Conservation (phyloP, 1,140 invertebrate genomes). For the Cyphomyrmex costatus region DNA sequence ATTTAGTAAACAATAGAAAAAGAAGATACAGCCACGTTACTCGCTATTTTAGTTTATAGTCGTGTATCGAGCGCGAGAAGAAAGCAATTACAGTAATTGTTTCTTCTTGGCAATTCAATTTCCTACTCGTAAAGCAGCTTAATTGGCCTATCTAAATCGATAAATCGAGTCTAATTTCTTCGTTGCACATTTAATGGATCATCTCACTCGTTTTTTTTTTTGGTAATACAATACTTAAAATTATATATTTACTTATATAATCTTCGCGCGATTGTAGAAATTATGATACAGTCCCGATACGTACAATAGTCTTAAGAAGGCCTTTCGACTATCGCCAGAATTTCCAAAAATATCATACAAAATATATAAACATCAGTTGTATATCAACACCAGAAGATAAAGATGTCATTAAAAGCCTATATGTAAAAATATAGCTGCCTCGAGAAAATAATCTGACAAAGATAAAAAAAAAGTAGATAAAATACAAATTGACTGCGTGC, state of each 20-base stretch:
- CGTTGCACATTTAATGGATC: conserved; percentile 84
- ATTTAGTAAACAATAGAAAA: conserved; percentile 73
- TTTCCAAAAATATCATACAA: conserved; percentile 51
- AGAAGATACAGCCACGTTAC: conserved; percentile 67
- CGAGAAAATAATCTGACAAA: not conserved
- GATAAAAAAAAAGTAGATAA: conserved; percentile 53
- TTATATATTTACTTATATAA: conserved; percentile 55
- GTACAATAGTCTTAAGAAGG: conserved; percentile 46
- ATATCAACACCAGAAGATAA: conserved; percentile 48
- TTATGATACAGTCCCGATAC: conserved; percentile 58
- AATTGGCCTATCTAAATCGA: conserved; percentile 75
- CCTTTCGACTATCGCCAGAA: conserved; percentile 49
- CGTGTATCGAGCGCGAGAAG: conserved; percentile 49
- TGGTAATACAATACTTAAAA: conserved; percentile 66
- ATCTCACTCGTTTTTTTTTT: conserved; percentile 82
- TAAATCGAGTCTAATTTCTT: conserved; percentile 82
- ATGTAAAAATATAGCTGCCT: conserved; percentile 45
- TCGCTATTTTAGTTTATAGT: conserved; percentile 64
- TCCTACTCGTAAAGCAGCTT: conserved; percentile 55
- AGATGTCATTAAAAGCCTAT: not conserved
- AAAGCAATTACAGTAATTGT: conserved; percentile 56
- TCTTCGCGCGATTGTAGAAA: conserved; percentile 56
- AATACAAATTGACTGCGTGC: not conserved
- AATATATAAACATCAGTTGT: conserved; percentile 37
- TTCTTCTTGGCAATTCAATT: conserved; percentile 54